Evolutionary conservation across 2,113 vertebrate species (phyloP), one percentile per base, ranked within the genome.

Genomic region (Eolophus roseicapilla): DNA sequence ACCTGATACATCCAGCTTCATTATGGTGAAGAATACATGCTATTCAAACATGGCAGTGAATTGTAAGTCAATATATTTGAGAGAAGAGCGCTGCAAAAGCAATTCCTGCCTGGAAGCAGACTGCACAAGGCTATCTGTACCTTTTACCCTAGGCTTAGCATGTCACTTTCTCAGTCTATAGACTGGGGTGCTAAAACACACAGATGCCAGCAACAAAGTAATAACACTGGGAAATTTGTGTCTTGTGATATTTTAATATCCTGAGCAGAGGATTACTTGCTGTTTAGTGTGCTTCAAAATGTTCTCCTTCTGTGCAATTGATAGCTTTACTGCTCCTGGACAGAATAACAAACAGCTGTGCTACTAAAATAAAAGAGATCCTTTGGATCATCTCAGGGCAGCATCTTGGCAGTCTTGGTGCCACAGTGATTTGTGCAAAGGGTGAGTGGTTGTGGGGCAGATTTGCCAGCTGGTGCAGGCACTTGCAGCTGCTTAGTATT

Each of bases 161-260:
- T 2, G 13, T 49, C 63, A 59, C 19, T 68, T 84, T 74, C 62
- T 71, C 57, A 43, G n/a, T 50, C 82, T 35, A 14, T 5, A 75
- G 67, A 35, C 39, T 31, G n/a, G 47, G 9, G 7, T 60, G 52
- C 69, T 71, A 86, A 71, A 87, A 23, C 33, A 65, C 16, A n/a
- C 47, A 82, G 69, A 55, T 73, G 77, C 47, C 84, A 82, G 52
- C 62, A 82, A 59, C 63, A 21, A 65, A 95, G 70, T 65, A 67
- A 12, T 67, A 91, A 63, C 70, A 59, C 44, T 37, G 27, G 78
- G 49, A 93, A 95, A 82, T 82, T 74, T 59, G 84, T 88, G 75
- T 57, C 65, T 92, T 94, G 86, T 85, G 74, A 28, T 91, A 90
- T 94, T 91, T 93, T 90, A 88, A 93, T 96, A 88, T 82, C 87